Conservation (phyloP, 2,888 invertebrate genomes). For the Nemurella pictetii region DNA sequence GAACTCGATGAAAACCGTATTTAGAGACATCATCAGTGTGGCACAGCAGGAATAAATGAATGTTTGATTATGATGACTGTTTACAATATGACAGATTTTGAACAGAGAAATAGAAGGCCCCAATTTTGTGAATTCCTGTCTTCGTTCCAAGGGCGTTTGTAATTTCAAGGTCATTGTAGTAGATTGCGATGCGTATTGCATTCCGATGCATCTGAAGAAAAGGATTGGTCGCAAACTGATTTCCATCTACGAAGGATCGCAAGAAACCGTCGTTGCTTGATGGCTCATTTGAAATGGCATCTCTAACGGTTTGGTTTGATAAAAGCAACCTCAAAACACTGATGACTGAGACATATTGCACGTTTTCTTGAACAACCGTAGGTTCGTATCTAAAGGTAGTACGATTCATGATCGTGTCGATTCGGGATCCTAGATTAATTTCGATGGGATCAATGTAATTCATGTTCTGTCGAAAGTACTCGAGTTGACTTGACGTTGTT, state of each 20-base stretch:
- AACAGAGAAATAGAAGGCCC: conserved; percentile 9
- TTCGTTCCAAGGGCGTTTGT: conserved; percentile 1
- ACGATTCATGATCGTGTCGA: neutral
- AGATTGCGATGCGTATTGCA: neutral
- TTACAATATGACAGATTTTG: conserved; percentile 2
- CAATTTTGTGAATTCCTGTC: conserved; percentile 19
- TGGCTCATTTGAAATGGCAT: neutral
- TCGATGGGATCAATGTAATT: conserved; percentile 8
- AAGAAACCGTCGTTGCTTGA: neutral
- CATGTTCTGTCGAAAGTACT: neutral
- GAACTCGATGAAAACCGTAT: neutral
- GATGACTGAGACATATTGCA: neutral
- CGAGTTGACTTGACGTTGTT: neutral
- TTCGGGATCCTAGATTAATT: neutral
- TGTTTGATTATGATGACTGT: neutral
- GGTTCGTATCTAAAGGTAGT: neutral
- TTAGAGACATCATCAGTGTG: neutral
- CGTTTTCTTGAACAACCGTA: neutral
- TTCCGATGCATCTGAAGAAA: conserved; percentile 10
- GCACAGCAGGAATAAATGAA: neutral
- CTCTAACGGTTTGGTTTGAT: neutral
- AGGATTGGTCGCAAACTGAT: neutral
- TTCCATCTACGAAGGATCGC: neutral
- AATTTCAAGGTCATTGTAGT: neutral
- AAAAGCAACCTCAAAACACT: neutral